A percentile compares a stretch with the other conserved stretches of the same genome.
phyloP scores from a whole-genome alignment of 1,140 invertebrate species.

The Cheumatopsyche charites region DNA sequence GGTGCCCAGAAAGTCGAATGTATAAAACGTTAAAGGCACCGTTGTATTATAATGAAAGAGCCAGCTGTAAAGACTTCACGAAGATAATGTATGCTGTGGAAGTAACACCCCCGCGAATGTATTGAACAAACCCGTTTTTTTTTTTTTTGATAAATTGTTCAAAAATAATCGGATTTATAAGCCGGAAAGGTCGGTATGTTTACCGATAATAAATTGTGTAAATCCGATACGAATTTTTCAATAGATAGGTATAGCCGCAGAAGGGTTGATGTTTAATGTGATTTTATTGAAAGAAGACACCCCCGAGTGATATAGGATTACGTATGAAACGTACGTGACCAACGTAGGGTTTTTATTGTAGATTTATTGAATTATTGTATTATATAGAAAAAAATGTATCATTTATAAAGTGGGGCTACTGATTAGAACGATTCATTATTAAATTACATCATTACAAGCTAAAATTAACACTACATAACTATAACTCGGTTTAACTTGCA shows the following conservation, averaged over 20 bases:
- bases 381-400: no score
- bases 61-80: not conserved
- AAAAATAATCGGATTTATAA: constrained; percentile 8
- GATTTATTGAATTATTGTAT: no score
- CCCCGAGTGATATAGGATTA: no score
- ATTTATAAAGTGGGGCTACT: no score
- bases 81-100: not conserved
- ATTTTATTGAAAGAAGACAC: no score
- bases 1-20: not conserved
- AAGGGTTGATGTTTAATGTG: constrained; percentile 8
- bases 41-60: not conserved
- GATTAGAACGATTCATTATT: no score
- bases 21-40: no score
- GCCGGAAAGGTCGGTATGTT: constrained; percentile 27
- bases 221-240: constrained; percentile 28
- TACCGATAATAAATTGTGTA: constrained; percentile 29
- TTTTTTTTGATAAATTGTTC: not conserved
- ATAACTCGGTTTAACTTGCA: no score
- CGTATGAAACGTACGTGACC: no score
- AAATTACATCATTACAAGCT: no score
- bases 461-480: no score
- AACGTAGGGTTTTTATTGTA: no score
- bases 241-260: constrained; percentile 9
- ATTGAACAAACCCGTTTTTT: not conserved
- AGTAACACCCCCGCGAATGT: not conserved